A percentile compares a stretch with the other conserved stretches of the same genome.
Evolutionary conservation across 1,140 invertebrate genomes (phyloP).

Genomic region (Muscidifurax raptorellus): DNA sequence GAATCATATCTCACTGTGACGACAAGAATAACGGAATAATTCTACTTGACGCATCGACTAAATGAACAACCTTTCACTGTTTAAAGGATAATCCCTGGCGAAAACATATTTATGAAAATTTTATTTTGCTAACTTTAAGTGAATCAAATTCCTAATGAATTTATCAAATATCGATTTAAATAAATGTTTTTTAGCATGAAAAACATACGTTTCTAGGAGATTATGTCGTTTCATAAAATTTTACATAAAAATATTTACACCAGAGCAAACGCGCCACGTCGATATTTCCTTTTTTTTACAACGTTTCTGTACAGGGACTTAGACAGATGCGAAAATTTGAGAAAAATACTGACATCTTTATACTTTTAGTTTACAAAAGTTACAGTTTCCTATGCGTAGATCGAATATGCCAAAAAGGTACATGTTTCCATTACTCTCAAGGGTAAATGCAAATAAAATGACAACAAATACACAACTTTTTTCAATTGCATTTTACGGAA

Average conservation of each 20-base stretch:
- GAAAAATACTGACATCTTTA: slow-evolving; percentile 53
- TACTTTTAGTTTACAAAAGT: slow-evolving; percentile 49
- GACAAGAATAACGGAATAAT: slow-evolving; percentile 49
- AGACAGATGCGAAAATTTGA: slow-evolving; percentile 38
- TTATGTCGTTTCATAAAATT: slow-evolving; percentile 11
- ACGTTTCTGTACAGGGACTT: slow-evolving; percentile 36
- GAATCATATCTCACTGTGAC: slow-evolving; percentile 50
- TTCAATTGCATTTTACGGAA: slow-evolving; percentile 50
- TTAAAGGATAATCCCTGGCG: slow-evolving; percentile 31
- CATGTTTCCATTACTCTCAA: slow-evolving; percentile 42
- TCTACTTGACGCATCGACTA: slow-evolving; percentile 45
- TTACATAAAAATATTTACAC: slow-evolving; percentile 48
- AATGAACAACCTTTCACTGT: slow-evolving; percentile 7
- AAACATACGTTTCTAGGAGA: too few species aligned
- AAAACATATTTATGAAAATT: slow-evolving; percentile 48
- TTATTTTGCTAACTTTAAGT: background rate
- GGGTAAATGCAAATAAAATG: slow-evolving; percentile 36
- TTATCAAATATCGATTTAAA: background rate
- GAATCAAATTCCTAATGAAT: background rate
- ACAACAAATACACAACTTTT: slow-evolving; percentile 41
- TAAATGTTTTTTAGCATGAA: background rate
- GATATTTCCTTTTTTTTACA: slow-evolving; percentile 35
- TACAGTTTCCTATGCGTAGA: slow-evolving; percentile 33
- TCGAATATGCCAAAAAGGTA: slow-evolving; percentile 44
- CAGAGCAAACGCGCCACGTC: slow-evolving; percentile 21